These are phyloP conservation scores for Setophaga petechia DNA, from an alignment of 2,113 vertebrate species.

Conservation along the genomic window DNA sequence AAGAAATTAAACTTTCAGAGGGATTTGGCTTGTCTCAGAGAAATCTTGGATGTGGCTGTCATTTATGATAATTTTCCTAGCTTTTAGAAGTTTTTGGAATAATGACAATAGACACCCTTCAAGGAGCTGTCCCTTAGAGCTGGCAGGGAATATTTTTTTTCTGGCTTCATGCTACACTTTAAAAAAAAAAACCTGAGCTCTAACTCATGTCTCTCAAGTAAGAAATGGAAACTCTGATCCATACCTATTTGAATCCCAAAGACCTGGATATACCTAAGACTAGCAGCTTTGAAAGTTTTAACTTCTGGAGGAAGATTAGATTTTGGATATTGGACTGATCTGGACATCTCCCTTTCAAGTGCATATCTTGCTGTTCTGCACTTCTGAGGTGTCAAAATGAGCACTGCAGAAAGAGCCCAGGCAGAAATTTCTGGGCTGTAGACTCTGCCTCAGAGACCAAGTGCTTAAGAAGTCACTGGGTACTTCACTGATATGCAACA, in stretches of 20 bases:
- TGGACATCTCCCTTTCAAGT: not conserved
- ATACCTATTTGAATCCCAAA: not conserved
- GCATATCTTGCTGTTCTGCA: not conserved
- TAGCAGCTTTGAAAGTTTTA: not conserved
- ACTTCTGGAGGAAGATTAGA: not conserved
- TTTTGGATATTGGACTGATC: not conserved
- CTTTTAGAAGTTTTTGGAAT: slow-evolving; percentile 1
- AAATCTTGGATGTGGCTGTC: not conserved
- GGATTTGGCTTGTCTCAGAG: not conserved
- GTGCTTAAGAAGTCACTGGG: not conserved
- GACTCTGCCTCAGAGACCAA: not conserved
- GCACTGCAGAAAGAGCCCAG: not conserved
- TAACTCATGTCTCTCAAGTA: not conserved
- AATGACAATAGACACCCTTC: not conserved
- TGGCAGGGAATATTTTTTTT: not conserved
- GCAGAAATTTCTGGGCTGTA: not conserved
- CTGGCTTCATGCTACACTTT: not conserved
- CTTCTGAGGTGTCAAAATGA: not conserved
- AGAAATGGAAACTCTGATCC: not conserved
- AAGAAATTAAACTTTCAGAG: not conserved
- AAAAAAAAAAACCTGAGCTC: not conserved
- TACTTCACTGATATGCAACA: not conserved
- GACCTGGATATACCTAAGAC: not conserved
- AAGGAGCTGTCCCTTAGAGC: slow-evolving; percentile 8
- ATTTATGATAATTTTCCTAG: not conserved